Evolutionary conservation across 1,140 invertebrate species (phyloP), one percentile per base, ranked within the genome.

Genomic region (Macrosteles quadrilineatus): DNA sequence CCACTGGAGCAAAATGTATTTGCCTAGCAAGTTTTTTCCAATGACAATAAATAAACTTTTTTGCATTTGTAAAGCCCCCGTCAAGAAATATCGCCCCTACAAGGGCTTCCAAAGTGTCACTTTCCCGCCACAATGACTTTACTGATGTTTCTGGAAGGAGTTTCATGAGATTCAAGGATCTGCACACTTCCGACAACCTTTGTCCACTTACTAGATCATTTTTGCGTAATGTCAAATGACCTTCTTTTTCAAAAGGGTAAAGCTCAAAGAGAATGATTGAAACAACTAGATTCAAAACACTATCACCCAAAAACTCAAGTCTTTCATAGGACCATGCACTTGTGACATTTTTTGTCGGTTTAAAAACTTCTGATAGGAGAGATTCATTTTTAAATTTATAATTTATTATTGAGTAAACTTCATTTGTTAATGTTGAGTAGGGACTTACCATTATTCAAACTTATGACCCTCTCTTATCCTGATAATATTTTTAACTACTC

Each of bases 291-390:
- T 50, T 50, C 47, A 50, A 21, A 17, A 50, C 47, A 50, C 47
- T 50, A 21, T 50, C 47, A 50, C 47, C 47, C n/a, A 50, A 21
- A 21, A 50, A 50, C n/a, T 50, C 47, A 17, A 50, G 47, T n/a
- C 47, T 50, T n/a, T 50, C 47, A 21, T 50, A 50, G 3, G 14
- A 19, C 14, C 21, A 19, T 19, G 47, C 4, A 21, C n/a, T 50
- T 17, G 47, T 50, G n/a, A 50, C 21, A 17, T 17, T 19, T 17
- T 50, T 21, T 4, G 14, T 50, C 4, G 47, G 47, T 17, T 4
- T 21, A 6, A 50, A 50, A 3, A 50, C 47, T 50, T 50, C 47
- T 4, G 47, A 50, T 21, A 50, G 47, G n/a, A 67, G 25, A 17
- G 11, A 6, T 17, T 45, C 32, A 70, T 64, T 45, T 11, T 45